Percentiles rank a stretch among this genome's conserved stretches.
phyloP scores from a whole-genome alignment of 2,797 vertebrate genomes.

The Gastrophryne carolinensis region DNA sequence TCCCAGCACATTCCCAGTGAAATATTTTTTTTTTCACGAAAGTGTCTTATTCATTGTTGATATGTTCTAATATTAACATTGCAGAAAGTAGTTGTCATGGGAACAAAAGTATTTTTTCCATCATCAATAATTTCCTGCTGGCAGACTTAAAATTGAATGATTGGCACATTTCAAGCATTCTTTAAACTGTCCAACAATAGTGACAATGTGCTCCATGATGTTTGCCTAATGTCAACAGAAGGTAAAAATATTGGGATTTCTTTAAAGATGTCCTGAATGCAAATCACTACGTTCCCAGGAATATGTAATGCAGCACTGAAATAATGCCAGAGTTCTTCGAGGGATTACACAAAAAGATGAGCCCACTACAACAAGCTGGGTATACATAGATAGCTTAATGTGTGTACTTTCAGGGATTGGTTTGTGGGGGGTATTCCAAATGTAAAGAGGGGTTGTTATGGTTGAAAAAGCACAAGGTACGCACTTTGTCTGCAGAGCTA shows the following conservation, averaged over 20 bases:
- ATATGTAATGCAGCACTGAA: not conserved
- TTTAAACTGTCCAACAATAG: constrained; percentile 16
- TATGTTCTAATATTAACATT: constrained; percentile 43
- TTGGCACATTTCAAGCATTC: constrained; percentile 31
- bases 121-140: constrained; percentile 10
- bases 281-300: not conserved
- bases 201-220: constrained; percentile 7
- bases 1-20: too few relatives aligned
- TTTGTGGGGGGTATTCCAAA: too few relatives aligned
- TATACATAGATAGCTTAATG: too few relatives aligned
- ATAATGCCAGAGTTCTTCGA: constrained; percentile 23
- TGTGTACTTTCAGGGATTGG: too few relatives aligned
- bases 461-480: too few relatives aligned
- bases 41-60: constrained; percentile 37
- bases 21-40: too few relatives aligned
- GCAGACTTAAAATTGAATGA: not conserved
- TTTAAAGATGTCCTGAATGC: constrained; percentile 18
- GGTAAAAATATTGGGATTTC: not conserved
- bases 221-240: constrained; percentile 20
- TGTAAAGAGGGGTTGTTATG: too few relatives aligned
- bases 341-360: too few relatives aligned
- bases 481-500: too few relatives aligned
- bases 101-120: constrained; percentile 18
- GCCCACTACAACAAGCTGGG: too few relatives aligned
- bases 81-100: constrained; percentile 27